Base-by-base conservation (phyloP, 1,140 invertebrate species). In the Phthorimaea operculella region DNA sequence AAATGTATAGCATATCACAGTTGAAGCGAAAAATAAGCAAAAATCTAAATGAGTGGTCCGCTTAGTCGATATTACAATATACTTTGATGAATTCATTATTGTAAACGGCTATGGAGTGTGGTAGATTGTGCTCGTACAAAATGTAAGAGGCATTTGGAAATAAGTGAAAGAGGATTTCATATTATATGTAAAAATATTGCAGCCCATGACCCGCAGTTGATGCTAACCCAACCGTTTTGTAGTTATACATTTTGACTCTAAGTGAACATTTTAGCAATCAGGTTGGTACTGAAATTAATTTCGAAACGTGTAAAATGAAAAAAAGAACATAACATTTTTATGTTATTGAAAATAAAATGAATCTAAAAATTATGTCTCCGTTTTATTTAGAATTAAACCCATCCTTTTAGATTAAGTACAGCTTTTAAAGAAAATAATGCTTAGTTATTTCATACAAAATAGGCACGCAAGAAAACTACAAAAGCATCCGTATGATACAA, bases 311-410 rank as follows among this genome's bases (percentile, higher is more conserved):
- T 83, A 80, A 79, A 83, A 85, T 74, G 68, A 64, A 79, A 79
- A 76, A 75, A 28, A 74, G 85, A 83, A 79, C 79, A 86, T 87
- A 86, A 87, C 84, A 86, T 86, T 87, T 87, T 87, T 87, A 87
- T 87, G 85, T 87, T 87, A 86, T 85, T 86, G 81, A 87, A 86
- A 87, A 87, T 87, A 87, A 87, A 87, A 85, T 83, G 82, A 85
- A 83, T 79, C 73, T 83, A 83, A 86, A 86, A 87, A 81, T 75
- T 78, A 79, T 70, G 53, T 51, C 68, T 72, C 33, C 68, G 70
- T 74, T 59, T 58, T 48, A 11, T 54, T 15, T 39, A 17, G 39
- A 39, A 5, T 39, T 28, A 28, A 28, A 28, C 21, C 21, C 21
- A 4, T 4, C 21, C 21, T 6, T 28, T 28, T 28, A 28, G 21